Percentiles rank a stretch among this genome's conserved stretches.
These are phyloP conservation scores for Suncus etruscus DNA, from an alignment of 2,113 vertebrate species.

Conservation along the genomic window DNA sequence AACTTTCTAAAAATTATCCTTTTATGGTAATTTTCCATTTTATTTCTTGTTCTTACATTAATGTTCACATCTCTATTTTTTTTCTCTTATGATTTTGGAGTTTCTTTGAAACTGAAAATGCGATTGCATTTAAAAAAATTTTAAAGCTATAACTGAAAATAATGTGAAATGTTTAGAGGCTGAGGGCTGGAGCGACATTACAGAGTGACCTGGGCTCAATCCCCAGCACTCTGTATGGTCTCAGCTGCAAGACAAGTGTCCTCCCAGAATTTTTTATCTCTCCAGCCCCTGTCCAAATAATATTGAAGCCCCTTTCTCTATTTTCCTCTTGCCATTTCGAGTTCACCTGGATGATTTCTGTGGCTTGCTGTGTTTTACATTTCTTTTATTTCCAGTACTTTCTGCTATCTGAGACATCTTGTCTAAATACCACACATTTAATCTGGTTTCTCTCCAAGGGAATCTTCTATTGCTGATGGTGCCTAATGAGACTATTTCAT, in stretches of 20 bases:
- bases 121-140: not conserved
- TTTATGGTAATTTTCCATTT: slow-evolving; percentile 19
- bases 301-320: not conserved
- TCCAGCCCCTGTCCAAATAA: not conserved
- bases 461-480: not conserved
- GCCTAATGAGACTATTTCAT: not conserved
- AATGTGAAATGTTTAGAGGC: not conserved
- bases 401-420: not conserved
- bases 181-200: too few species aligned
- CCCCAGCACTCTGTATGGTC: too few species aligned
- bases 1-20: not conserved
- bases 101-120: slow-evolving; percentile 24
- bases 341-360: not conserved
- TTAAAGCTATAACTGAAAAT: slow-evolving; percentile 1
- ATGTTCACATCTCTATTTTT: not conserved
- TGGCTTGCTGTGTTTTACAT: not conserved
- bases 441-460: not conserved
- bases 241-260: too few species aligned
- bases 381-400: too few species aligned
- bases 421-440: not conserved
- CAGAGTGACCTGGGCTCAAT: too few species aligned
- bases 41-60: not conserved
- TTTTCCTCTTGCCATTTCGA: slow-evolving; percentile 16
- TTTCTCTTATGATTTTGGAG: not conserved
- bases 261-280: too few species aligned